Evolutionary conservation across 2,888 invertebrate genomes (phyloP).

Genomic region (Uloborus plumipes): DNA sequence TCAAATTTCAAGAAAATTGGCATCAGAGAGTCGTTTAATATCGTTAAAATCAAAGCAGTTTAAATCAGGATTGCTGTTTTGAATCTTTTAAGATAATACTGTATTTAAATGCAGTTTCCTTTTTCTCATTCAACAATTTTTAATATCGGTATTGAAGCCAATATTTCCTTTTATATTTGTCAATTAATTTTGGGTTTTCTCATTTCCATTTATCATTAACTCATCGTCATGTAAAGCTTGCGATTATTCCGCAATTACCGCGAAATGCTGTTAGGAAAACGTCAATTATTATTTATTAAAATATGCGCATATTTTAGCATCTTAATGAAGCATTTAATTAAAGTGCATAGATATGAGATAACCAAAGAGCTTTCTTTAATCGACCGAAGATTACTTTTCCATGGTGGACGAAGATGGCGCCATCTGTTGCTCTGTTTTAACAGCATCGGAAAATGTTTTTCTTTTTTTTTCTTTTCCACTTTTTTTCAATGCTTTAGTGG

Average conservation of each 20-base stretch:
- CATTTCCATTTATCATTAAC: slow-evolving; percentile 58
- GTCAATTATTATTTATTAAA: slow-evolving; percentile 60
- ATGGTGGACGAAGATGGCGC: not conserved
- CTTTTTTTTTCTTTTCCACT: too few species aligned
- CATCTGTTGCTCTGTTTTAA: not conserved
- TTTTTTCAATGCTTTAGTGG: too few species aligned
- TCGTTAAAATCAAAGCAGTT: too few species aligned
- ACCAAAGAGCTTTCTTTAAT: slow-evolving; percentile 37
- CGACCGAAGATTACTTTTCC: slow-evolving; percentile 11
- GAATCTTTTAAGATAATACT: too few species aligned
- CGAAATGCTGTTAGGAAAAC: slow-evolving; percentile 47
- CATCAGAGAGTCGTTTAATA: too few species aligned
- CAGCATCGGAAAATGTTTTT: too few species aligned
- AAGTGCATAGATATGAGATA: slow-evolving; percentile 40
- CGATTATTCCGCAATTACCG: slow-evolving; percentile 59
- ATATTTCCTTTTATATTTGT: slow-evolving; percentile 50
- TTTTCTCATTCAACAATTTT: too few species aligned
- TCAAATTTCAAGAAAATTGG: too few species aligned
- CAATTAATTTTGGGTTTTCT: slow-evolving; percentile 46
- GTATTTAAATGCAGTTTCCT: too few species aligned
- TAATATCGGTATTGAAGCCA: too few species aligned
- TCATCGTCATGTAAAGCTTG: slow-evolving; percentile 51
- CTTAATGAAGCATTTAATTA: slow-evolving; percentile 54
- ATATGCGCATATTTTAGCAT: slow-evolving; percentile 61
- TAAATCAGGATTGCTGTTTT: too few species aligned